Base-by-base conservation (phyloP, 1,140 invertebrate species). In the Musca vetustissima region DNA sequence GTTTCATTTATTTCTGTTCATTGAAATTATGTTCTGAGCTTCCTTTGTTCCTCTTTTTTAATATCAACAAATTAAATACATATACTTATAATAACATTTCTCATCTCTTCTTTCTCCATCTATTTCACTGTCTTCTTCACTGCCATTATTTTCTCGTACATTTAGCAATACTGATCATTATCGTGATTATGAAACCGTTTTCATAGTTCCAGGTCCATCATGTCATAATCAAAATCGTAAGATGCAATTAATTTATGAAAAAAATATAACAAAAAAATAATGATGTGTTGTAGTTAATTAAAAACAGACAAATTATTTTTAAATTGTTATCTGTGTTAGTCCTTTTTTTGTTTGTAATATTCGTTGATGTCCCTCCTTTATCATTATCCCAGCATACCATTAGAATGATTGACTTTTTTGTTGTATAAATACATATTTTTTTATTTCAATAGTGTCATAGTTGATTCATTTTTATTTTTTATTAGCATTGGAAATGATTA, bases 161-260 rank as follows among this genome's bases (percentile, higher is more conserved):
- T 8, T n/a, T 66, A 82, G 77, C 83, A 85, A 86, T 80, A 85
- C 84, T 80, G 85, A 86, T 79, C 84, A 85, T 76, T 86, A 88
- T 84, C 87, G 87, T 85, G 88, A 89, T 88, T 89, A 89, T 86
- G 88, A 89, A 85, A 89, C 88, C 85, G 88, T 89, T 82, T 89
- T 89, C 89, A 89, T 89, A 86, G 89, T 89, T 86, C 88, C 88
- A 85, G 88, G 88, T 87, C 88, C 88, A 78, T 80, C 88, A 75
- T 82, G 79, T 76, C 76, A 80, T 80, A 81, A 78, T 77, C 78
- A 80, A 77, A 82, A 82, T 81, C 79, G 81, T 82, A 78, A 80
- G 78, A 76, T 69, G 73, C 2, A 49, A n/a, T n/a, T 1, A 49
- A 47, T 21, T 22, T 32, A 64, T 19, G 66, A 67, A 50, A 50